A percentile compares a stretch with the other conserved stretches of the same genome.
phyloP scores from a whole-genome alignment of 1,140 invertebrate genomes.

The Pogonomyrmex californicus region DNA sequence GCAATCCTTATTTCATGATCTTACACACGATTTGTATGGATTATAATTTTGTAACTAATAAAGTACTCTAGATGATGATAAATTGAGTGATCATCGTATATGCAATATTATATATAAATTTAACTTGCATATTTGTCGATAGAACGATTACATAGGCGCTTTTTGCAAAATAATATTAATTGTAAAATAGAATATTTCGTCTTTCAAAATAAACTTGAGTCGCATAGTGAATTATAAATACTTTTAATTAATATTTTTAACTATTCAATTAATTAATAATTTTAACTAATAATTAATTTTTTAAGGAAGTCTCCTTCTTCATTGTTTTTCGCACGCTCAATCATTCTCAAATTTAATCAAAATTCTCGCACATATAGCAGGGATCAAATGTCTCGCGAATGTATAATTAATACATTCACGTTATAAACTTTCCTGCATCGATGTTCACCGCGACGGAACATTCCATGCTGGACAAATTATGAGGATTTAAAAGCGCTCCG shows the following conservation, averaged over 20 bases:
- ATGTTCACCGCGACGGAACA: conserved; percentile 47
- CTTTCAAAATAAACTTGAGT: background rate
- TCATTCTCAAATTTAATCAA: conserved; percentile 24
- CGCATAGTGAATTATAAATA: background rate
- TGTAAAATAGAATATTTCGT: background rate
- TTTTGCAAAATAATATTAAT: background rate
- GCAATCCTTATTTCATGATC: conserved; percentile 5
- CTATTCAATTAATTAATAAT: too few relatives aligned
- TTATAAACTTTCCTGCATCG: background rate
- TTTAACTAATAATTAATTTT: background rate
- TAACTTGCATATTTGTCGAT: background rate
- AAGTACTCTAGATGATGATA: background rate
- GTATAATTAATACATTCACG: conserved; percentile 60
- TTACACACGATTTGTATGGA: background rate
- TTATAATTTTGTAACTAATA: background rate
- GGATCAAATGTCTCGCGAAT: background rate
- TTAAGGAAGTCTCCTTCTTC: background rate
- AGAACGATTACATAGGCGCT: background rate
- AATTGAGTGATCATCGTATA: background rate
- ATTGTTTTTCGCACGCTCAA: background rate
- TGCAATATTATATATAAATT: background rate
- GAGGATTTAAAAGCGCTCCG: conserved; percentile 28
- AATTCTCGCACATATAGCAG: background rate
- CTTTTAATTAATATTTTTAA: too few relatives aligned
- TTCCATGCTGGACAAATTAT: conserved; percentile 31